Conservation (phyloP, 2,113 vertebrate genomes). For the Ondatra zibethicus region DNA sequence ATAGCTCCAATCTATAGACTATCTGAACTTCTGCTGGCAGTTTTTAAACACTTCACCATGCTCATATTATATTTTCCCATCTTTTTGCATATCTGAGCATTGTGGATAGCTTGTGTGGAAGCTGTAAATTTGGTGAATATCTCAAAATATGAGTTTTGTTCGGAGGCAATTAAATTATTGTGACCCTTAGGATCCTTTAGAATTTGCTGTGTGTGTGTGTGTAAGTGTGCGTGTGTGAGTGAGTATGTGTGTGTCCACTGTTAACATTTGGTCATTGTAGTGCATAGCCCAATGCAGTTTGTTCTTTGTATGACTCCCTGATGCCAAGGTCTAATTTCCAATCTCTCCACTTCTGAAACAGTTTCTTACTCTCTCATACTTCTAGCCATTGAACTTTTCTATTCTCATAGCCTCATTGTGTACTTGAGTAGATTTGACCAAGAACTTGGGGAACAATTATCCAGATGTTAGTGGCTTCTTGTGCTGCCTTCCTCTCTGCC, state of each 20-base stretch:
- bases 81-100: not conserved
- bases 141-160: not conserved
- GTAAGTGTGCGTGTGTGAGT: accelerated
- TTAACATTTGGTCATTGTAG: too few relatives aligned
- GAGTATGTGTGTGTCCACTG: not conserved
- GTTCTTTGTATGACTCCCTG: not conserved
- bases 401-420: not conserved
- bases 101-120: not conserved
- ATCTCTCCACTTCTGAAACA: not conserved
- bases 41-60: not conserved
- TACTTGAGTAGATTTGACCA: not conserved
- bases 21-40: not conserved
- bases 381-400: not conserved
- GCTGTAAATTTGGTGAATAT: not conserved
- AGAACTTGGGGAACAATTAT: not conserved
- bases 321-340: too few relatives aligned
- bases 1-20: not conserved
- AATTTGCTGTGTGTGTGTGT: not conserved
- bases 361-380: not conserved
- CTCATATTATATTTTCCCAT: not conserved
- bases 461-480: not conserved
- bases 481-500: not conserved
- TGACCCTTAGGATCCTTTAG: not conserved
- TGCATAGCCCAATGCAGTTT: not conserved
- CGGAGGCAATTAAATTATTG: not conserved